phyloP scores from a whole-genome alignment of 1,140 invertebrate genomes.

The Theocolax elegans region DNA sequence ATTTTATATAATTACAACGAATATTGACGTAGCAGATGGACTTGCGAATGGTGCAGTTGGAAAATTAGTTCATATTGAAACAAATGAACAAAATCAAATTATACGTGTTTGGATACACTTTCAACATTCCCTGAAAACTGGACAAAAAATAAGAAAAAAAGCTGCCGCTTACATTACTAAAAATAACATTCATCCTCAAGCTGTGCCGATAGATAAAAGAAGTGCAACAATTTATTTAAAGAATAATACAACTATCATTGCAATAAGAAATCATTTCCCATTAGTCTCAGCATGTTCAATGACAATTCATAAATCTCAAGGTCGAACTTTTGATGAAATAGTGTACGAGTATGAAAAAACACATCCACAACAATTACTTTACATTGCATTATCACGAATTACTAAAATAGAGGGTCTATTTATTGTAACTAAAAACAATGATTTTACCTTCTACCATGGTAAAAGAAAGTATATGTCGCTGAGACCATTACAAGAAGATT shows the following conservation, averaged over 20 bases:
- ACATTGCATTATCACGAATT: slow-evolving; percentile 3
- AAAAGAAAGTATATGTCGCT: not conserved
- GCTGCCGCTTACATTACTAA: slow-evolving; percentile 29
- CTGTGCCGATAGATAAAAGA: slow-evolving; percentile 45
- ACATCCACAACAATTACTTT: not conserved
- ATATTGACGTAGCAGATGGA: slow-evolving; percentile 57
- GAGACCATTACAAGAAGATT: not conserved
- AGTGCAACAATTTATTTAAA: slow-evolving; percentile 50
- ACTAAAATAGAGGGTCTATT: not conserved
- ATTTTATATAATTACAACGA: slow-evolving; percentile 57
- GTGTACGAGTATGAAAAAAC: slow-evolving; percentile 43
- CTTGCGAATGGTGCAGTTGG: slow-evolving; percentile 58
- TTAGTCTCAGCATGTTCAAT: slow-evolving; percentile 50
- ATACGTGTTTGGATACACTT: slow-evolving; percentile 44
- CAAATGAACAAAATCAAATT: slow-evolving; percentile 41
- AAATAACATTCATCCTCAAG: slow-evolving; percentile 31
- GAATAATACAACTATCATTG: slow-evolving; percentile 50
- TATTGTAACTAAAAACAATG: not conserved
- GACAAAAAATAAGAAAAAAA: slow-evolving; percentile 43
- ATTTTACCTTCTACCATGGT: not conserved
- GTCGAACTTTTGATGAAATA: slow-evolving; percentile 47
- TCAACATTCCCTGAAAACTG: slow-evolving; percentile 35
- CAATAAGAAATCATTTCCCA: slow-evolving; percentile 53
- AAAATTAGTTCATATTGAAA: slow-evolving; percentile 53
- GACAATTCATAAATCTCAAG: slow-evolving; percentile 47